These are phyloP conservation scores for Onychostruthus taczanowskii DNA, from an alignment of 2,113 vertebrate genomes.

Conservation along the genomic window DNA sequence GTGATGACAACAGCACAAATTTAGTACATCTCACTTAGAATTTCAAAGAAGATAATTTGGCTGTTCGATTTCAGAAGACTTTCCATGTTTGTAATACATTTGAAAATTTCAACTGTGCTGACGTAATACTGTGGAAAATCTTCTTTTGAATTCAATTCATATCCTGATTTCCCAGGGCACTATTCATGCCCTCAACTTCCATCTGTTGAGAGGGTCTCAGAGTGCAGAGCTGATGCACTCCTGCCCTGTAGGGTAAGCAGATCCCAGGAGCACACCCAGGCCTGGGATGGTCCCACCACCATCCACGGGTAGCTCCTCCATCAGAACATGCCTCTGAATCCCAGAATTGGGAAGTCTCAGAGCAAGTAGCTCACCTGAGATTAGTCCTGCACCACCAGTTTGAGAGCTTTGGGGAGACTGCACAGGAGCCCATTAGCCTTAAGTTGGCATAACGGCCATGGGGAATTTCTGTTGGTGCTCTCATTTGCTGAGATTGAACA, in stretches of 20 bases:
- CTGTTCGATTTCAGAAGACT: neutral
- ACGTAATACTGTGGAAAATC: neutral
- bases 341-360: neutral
- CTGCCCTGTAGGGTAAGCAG: neutral
- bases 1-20: neutral
- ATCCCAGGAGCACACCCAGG: neutral
- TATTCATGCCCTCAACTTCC: neutral
- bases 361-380: neutral
- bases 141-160: neutral
- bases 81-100: neutral
- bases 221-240: neutral
- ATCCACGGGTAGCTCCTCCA: fast-evolving
- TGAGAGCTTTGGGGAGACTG: neutral
- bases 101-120: neutral
- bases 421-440: neutral
- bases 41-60: neutral
- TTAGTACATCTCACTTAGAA: neutral
- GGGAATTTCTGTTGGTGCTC: neutral
- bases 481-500: neutral
- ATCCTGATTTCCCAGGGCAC: neutral
- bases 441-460: fast-evolving
- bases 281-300: neutral
- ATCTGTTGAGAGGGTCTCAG: neutral
- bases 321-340: neutral
- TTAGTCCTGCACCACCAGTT: neutral